A percentile compares a stretch with the other conserved stretches of the same genome.
These are phyloP conservation scores for Dinocampus coccinellae DNA, from an alignment of 2,888 invertebrate species.

Conservation along the genomic window DNA sequence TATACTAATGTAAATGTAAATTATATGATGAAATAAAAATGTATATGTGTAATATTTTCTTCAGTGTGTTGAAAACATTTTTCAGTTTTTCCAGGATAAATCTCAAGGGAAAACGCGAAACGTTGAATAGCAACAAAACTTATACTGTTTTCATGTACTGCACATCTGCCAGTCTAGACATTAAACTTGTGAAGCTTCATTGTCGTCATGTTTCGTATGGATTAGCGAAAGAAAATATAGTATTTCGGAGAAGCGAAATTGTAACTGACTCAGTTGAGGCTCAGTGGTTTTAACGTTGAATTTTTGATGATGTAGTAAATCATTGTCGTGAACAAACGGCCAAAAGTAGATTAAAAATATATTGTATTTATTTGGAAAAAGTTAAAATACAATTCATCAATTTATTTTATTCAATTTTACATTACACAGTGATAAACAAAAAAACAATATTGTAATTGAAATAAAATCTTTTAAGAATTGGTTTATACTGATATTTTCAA, in stretches of 20 bases:
- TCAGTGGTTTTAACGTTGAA: conserved; percentile 27
- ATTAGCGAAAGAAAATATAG: conserved; percentile 51
- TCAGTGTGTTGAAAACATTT: conserved; percentile 50
- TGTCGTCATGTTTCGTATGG: conserved; percentile 47
- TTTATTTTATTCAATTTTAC: too few relatives aligned
- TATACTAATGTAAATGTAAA: too few relatives aligned
- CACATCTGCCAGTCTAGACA: conserved; percentile 34
- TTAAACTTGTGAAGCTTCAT: conserved; percentile 52
- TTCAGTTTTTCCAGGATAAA: conserved; percentile 56
- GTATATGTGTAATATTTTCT: conserved; percentile 17
- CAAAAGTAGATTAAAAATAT: not conserved
- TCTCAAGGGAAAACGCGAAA: conserved; percentile 22
- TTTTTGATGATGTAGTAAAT: not conserved
- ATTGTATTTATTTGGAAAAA: not conserved
- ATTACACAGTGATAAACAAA: too few relatives aligned
- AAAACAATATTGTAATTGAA: too few relatives aligned
- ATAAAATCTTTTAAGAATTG: too few relatives aligned
- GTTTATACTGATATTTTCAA: too few relatives aligned
- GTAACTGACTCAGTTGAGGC: conserved; percentile 42
- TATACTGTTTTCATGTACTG: conserved; percentile 7
- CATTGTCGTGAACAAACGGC: not conserved
- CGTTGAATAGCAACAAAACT: conserved; percentile 9
- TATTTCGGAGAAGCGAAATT: conserved; percentile 48
- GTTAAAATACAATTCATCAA: too few relatives aligned
- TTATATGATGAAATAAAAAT: too few relatives aligned